Conservation (phyloP, 2,113 vertebrate species). For the Nycticryphes semicollaris region DNA sequence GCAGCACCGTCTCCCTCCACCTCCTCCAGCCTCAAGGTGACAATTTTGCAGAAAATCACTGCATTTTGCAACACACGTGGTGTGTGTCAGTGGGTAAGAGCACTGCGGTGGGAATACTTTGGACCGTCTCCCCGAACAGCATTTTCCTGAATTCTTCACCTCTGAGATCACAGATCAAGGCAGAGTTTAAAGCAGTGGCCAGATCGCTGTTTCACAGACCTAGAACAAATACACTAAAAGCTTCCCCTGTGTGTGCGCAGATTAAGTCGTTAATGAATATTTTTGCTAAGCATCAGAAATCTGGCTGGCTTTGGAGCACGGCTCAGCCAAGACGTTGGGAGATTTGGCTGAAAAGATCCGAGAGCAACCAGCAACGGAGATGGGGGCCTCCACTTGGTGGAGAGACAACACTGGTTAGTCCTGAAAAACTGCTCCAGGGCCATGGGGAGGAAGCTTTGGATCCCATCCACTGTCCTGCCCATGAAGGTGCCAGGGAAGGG, state of each 20-base stretch:
- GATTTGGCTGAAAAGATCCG: not conserved
- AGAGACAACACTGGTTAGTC: not conserved
- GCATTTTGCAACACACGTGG: not conserved
- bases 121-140: not conserved
- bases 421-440: not conserved
- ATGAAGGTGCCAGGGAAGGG: not conserved
- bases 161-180: constrained; percentile 49
- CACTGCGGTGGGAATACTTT: not conserved
- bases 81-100: not conserved
- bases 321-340: constrained; percentile 24
- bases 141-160: constrained; percentile 26
- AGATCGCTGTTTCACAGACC: constrained; percentile 42
- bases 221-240: constrained; percentile 52
- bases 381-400: not conserved
- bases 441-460: rapidly evolving
- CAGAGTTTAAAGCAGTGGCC: constrained; percentile 35
- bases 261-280: constrained; percentile 65
- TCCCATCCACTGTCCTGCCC: not conserved
- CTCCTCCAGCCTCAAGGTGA: not conserved
- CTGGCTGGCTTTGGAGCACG: constrained; percentile 1
- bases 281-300: constrained; percentile 49
- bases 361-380: not conserved
- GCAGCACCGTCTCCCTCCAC: not conserved
- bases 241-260: constrained; percentile 19
- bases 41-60: not conserved